Conservation (phyloP, 2,888 invertebrate genomes). For the Pollenia amentaria region DNA sequence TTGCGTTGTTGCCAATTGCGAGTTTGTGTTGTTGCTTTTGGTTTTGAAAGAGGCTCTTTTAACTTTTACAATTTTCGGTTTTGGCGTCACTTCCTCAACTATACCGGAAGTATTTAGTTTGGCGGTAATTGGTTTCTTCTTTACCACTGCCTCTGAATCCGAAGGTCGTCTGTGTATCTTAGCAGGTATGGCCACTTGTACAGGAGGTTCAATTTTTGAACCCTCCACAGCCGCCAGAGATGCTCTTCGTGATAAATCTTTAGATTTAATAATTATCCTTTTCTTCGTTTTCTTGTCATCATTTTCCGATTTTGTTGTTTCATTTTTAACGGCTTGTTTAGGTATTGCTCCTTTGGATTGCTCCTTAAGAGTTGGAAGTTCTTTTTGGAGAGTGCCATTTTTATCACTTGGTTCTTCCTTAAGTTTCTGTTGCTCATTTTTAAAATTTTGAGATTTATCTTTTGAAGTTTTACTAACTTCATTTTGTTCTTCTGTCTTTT, state of each 20-base stretch:
- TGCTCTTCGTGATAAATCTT: constrained; percentile 77
- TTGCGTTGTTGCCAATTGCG: constrained; percentile 71
- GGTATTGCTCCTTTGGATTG: constrained; percentile 44
- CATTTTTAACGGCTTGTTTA: not conserved
- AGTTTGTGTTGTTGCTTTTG: constrained; percentile 55
- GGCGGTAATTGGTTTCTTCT: constrained; percentile 76
- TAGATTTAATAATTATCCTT: constrained; percentile 47
- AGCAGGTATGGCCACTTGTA: constrained; percentile 70
- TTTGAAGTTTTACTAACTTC: not conserved
- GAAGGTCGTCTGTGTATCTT: constrained; percentile 81
- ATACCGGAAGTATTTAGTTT: constrained; percentile 74
- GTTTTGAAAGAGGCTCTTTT: constrained; percentile 68
- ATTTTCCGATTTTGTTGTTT: not conserved
- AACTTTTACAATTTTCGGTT: constrained; percentile 74
- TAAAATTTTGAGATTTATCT: not conserved
- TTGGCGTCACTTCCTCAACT: constrained; percentile 74
- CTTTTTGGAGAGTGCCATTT: too few species aligned
- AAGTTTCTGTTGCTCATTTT: too few species aligned
- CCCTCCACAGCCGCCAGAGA: constrained; percentile 82
- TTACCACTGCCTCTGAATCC: constrained; percentile 81
- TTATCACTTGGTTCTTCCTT: too few species aligned
- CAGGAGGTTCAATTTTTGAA: constrained; percentile 79
- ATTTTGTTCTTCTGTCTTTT: not conserved
- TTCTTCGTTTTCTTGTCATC: constrained; percentile 44
- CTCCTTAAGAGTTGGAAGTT: not conserved